These are phyloP conservation scores for Eclectus roratus DNA, from an alignment of 2,113 vertebrate species.

Conservation along the genomic window DNA sequence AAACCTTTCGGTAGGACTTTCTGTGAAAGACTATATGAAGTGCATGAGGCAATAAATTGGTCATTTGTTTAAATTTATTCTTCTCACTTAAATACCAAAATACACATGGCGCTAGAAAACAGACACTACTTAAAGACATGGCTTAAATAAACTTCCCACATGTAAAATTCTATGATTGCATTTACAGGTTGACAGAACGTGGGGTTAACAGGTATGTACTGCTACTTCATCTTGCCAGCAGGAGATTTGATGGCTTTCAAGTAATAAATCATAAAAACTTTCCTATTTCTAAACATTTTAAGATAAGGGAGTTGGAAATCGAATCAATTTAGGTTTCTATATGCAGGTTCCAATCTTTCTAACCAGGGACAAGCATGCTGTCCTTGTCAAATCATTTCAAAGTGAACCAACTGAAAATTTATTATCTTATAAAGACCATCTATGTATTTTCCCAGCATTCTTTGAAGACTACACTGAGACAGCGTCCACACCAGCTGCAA, in stretches of 20 bases:
- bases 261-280: constrained; percentile 89
- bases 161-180: not conserved
- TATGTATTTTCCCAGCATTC: constrained; percentile 16
- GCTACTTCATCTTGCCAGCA: constrained; percentile 72
- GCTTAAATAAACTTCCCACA: not conserved
- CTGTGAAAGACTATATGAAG: not conserved
- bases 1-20: not conserved
- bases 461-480: not conserved
- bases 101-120: not conserved
- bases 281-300: constrained; percentile 79
- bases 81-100: not conserved
- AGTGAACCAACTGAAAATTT: constrained; percentile 75
- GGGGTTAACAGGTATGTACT: constrained; percentile 44
- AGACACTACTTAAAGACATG: not conserved
- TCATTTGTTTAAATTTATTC: not conserved
- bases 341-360: constrained; percentile 72
- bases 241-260: constrained; percentile 77
- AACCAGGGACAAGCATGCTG: constrained; percentile 56
- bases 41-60: not conserved
- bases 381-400: constrained; percentile 76
- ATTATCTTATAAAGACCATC: constrained; percentile 55
- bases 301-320: constrained; percentile 84
- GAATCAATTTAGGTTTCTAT: constrained; percentile 82
- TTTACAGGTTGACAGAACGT: constrained; percentile 34
- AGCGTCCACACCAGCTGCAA: not conserved